Evolutionary conservation across 2,888 invertebrate species (phyloP), one percentile per base, ranked within the genome.

Genomic region (Macrophya alboannulata): DNA sequence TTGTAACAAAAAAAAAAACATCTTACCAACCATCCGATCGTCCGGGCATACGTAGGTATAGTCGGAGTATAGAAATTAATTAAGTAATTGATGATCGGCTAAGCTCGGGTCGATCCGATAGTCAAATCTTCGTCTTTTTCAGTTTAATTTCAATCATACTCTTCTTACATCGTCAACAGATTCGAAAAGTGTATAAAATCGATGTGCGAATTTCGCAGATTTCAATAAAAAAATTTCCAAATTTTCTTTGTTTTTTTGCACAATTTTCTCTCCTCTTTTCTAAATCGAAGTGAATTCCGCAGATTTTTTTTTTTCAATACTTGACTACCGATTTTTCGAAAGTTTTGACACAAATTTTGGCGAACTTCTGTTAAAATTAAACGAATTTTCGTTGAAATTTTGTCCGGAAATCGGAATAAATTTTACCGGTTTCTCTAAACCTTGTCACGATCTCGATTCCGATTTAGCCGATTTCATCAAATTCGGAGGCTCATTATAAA

Each of bases 71-170:
- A 31, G 10, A 37, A 37, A 37, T 10, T 37, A 68, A 68, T 68
- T 68, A 68, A 37, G 12, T 68, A 68, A 68, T 37, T 68, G 15
- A 68, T 68, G 17, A 68, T 68, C 3, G 4, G 17, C 68, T 17
- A 3, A 8, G 37, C 68, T 68, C 17, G 15, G 37, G 15, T 37
- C 37, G 17, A 31, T 68, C 37, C 31, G 68, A 37, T 37, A 12
- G 68, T 68, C 68, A 68, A 68, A 17, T 37, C 68, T 68, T 17
- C 31, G 37, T 68, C 17, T 37, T 17, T 62, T 68, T 68, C 37
- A 68, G 37, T 17, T 68, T 37, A 37, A 68, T 68, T 68, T 68
- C 37, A 68, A 37, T 37, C 17, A 68, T 68, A 51, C 17, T 17
- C 17, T 51, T 17, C 17, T 17, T 31, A 17, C 15, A 15, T 2